Percentiles rank a stretch among this genome's conserved stretches.
Evolutionary conservation across 1,140 invertebrate genomes (phyloP).

Genomic region (Holotrichia oblita): DNA sequence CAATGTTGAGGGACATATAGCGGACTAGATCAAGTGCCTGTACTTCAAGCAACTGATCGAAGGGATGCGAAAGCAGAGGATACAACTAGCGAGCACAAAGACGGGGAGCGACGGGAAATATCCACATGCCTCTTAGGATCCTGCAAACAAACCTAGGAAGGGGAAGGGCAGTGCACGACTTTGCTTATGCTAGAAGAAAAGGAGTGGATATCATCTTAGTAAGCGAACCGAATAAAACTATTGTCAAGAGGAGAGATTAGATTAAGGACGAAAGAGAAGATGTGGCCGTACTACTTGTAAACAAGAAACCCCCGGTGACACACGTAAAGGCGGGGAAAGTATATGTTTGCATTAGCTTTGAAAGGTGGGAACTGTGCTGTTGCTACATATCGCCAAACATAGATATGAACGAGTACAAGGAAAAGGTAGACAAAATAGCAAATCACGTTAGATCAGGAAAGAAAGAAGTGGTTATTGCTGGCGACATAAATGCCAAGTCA

Average conservation of each 20-base stretch:
- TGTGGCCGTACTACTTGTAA: neutral
- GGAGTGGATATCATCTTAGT: neutral
- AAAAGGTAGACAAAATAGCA: conserved; percentile 34
- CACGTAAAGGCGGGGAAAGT: neutral
- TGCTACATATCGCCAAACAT: conserved; percentile 41
- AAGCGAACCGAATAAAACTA: neutral
- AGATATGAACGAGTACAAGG: neutral
- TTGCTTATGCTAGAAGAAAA: neutral
- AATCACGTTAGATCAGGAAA: neutral
- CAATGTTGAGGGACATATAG: neutral
- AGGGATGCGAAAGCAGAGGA: neutral
- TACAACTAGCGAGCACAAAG: neutral
- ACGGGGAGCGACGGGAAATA: neutral
- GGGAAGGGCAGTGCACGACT: neutral
- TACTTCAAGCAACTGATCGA: neutral
- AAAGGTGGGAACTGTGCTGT: neutral
- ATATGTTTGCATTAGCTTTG: neutral
- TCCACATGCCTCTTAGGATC: neutral
- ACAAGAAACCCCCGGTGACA: neutral
- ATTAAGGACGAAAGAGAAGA: neutral
- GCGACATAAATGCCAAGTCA: conserved; percentile 40
- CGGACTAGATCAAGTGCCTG: neutral
- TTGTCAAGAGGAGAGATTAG: neutral
- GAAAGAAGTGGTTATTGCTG: conserved; percentile 11
- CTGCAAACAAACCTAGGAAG: no score